Percentiles rank a stretch among this genome's conserved stretches.
Evolutionary conservation across 2,888 invertebrate species (phyloP).

Genomic region (Lordiphosa fenestrarum): DNA sequence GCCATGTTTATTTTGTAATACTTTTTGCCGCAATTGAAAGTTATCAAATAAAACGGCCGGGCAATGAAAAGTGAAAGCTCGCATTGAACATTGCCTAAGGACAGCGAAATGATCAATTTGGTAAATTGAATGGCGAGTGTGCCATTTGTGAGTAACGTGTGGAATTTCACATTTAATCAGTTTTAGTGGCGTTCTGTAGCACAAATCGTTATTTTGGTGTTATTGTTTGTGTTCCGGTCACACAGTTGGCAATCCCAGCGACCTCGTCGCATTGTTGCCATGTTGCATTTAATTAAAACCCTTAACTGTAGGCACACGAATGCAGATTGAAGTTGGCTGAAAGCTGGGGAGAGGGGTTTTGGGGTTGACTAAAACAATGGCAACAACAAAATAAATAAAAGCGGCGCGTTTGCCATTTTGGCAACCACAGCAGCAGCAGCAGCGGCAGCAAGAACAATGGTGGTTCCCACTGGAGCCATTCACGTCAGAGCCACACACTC

Average conservation of each 20-base stretch:
- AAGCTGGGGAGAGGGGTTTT: neutral
- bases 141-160: too few species aligned
- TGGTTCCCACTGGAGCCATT: too few species aligned
- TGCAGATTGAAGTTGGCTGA: constrained; percentile 9
- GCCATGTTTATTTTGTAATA: too few species aligned
- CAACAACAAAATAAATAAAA: constrained; percentile 52
- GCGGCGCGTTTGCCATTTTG: constrained; percentile 48
- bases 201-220: constrained; percentile 33
- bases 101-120: too few species aligned
- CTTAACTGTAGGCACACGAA: constrained; percentile 51
- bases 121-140: too few species aligned
- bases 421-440: constrained; percentile 33
- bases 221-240: constrained; percentile 19
- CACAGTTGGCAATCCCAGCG: constrained; percentile 41
- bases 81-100: too few species aligned
- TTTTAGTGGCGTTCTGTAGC: constrained; percentile 55
- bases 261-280: constrained; percentile 27
- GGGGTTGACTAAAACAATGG: constrained; percentile 30
- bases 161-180: constrained; percentile 61
- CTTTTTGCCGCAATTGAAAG: too few species aligned
- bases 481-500: neutral
- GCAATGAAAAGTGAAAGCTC: too few species aligned
- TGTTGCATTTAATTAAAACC: constrained; percentile 71
- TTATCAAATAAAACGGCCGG: too few species aligned
- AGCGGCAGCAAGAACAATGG: constrained; percentile 21